Percentiles rank a stretch among this genome's conserved stretches.
phyloP scores from a whole-genome alignment of 1,140 invertebrate species.

The Portunus trituberculatus region DNA sequence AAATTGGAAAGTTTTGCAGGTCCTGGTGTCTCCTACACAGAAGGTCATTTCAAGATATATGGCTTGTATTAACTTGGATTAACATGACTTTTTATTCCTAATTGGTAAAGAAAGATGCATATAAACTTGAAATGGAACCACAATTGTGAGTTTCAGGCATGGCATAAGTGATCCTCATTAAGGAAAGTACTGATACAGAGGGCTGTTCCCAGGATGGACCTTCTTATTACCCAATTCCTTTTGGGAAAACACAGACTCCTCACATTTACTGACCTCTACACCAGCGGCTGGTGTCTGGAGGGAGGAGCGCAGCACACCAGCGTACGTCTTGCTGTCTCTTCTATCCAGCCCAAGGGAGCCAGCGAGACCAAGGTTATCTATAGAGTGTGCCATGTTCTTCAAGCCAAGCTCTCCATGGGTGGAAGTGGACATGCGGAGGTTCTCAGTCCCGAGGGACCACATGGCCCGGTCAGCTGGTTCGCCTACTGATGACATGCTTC shows the following conservation, averaged over 20 bases:
- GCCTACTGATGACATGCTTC: neutral
- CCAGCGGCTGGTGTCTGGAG: slow-evolving; percentile 2
- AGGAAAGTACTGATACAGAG: slow-evolving; percentile 69
- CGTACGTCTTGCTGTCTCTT: slow-evolving; percentile 66
- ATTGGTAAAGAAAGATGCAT: neutral
- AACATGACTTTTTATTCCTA: neutral
- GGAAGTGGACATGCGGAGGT: slow-evolving; percentile 36
- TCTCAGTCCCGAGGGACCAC: slow-evolving; percentile 15
- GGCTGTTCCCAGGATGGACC: slow-evolving; percentile 51
- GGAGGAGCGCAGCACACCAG: slow-evolving; percentile 68
- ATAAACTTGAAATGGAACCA: neutral
- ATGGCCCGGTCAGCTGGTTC: neutral
- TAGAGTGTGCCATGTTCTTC: slow-evolving; percentile 51
- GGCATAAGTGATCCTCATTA: neutral
- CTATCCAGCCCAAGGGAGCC: neutral
- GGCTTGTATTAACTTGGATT: neutral
- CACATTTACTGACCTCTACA: slow-evolving; percentile 39
- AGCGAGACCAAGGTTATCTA: neutral
- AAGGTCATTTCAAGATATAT: neutral
- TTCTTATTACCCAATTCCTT: slow-evolving; percentile 61
- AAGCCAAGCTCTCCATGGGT: slow-evolving; percentile 64
- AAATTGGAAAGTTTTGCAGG: neutral
- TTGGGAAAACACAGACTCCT: slow-evolving; percentile 47
- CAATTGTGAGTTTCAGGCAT: neutral
- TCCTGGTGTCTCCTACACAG: neutral